Conservation (phyloP, 2,113 vertebrate genomes). For the Smithornis capensis region DNA sequence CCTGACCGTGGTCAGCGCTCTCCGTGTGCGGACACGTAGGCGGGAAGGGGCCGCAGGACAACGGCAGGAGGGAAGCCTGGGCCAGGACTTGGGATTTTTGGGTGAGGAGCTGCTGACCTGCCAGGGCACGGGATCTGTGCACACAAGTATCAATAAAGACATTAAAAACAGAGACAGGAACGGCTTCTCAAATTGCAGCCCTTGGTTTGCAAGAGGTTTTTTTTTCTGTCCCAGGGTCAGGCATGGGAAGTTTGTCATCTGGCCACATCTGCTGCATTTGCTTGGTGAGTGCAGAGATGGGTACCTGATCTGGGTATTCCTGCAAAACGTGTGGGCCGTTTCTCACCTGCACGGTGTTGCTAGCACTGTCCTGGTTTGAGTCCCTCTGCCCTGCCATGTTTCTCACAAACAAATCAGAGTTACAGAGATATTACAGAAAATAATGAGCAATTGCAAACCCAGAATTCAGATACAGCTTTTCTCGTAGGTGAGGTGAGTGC, state of each 20-base stretch:
- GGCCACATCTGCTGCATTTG: background rate
- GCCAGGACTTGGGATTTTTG: background rate
- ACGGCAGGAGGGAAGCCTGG: background rate
- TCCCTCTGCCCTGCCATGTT: fast-evolving
- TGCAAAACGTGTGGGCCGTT: background rate
- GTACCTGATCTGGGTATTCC: background rate
- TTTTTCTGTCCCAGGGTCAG: background rate
- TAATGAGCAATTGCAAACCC: background rate
- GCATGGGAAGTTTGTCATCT: background rate
- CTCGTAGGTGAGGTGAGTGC: background rate
- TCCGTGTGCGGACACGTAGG: background rate
- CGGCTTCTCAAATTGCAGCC: background rate
- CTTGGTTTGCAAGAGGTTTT: background rate
- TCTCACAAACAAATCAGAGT: background rate
- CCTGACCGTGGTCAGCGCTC: background rate
- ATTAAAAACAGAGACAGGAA: background rate
- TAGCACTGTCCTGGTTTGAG: background rate
- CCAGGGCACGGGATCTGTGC: background rate
- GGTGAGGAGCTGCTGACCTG: background rate
- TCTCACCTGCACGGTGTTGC: background rate
- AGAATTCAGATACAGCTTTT: background rate
- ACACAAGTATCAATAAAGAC: background rate
- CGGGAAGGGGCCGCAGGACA: background rate
- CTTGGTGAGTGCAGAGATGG: background rate
- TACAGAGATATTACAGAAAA: background rate